phyloP scores from a whole-genome alignment of 2,113 vertebrate genomes.

The Gymnobelideus leadbeateri region DNA sequence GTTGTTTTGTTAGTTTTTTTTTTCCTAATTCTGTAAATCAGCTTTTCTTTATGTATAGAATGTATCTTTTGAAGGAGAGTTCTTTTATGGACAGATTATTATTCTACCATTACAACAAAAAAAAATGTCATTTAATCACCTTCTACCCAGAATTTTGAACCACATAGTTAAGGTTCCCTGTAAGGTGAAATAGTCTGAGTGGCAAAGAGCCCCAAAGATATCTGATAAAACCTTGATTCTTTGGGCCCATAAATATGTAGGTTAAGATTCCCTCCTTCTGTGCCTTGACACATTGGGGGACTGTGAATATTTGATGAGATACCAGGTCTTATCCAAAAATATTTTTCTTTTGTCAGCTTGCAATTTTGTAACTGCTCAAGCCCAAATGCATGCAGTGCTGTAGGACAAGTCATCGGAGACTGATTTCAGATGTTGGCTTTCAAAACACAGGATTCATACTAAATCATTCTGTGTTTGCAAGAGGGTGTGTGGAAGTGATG shows the following conservation, averaged over 20 bases:
- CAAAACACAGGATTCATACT: background rate
- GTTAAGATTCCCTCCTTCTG: background rate
- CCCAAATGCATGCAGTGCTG: slow-evolving; percentile 39
- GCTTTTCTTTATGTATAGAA: background rate
- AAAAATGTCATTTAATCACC: background rate
- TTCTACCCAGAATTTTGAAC: background rate
- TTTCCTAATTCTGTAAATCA: background rate
- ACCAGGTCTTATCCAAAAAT: slow-evolving; percentile 27
- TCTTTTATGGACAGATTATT: background rate
- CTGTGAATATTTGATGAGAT: slow-evolving; percentile 35
- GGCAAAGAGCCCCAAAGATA: background rate
- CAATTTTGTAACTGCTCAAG: slow-evolving; percentile 45
- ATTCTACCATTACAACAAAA: background rate
- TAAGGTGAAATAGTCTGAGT: background rate
- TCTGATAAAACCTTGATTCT: background rate
- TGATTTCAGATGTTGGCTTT: slow-evolving; percentile 57
- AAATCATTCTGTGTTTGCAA: accelerated
- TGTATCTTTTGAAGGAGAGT: slow-evolving; percentile 16
- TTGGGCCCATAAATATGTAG: background rate
- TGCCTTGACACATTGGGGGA: slow-evolving; percentile 8
- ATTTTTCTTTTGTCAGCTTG: slow-evolving; percentile 33
- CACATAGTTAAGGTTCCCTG: background rate
- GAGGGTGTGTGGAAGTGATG: no score
- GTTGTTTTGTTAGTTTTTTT: background rate
- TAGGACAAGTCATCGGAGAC: slow-evolving; percentile 45